These are phyloP conservation scores for Aepyceros melampus DNA, from an alignment of 2,113 vertebrate species.

Conservation along the genomic window DNA sequence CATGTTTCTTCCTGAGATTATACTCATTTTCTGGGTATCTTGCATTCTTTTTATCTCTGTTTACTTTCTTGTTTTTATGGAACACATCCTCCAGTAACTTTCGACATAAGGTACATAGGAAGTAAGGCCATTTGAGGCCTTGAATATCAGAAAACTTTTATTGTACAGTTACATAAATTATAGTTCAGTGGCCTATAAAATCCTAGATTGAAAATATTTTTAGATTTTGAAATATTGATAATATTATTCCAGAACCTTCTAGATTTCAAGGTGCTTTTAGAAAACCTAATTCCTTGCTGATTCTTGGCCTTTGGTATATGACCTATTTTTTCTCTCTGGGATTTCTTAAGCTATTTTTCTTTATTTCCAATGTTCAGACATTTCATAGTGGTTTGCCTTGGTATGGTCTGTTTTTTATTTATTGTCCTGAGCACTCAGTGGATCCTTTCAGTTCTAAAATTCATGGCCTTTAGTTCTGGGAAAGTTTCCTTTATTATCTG, in stretches of 20 bases:
- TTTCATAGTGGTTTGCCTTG: slow-evolving; percentile 35
- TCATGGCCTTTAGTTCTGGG: slow-evolving; percentile 27
- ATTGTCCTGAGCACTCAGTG: not conserved
- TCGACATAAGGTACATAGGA: not conserved
- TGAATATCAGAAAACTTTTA: not conserved
- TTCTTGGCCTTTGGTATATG: not conserved
- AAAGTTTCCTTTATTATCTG: not conserved
- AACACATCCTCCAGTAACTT: not conserved
- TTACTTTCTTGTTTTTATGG: not conserved
- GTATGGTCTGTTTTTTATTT: slow-evolving; percentile 48
- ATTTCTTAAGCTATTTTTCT: slow-evolving; percentile 4
- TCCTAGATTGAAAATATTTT: not conserved
- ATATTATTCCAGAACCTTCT: not conserved
- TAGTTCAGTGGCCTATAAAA: not conserved
- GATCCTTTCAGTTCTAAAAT: slow-evolving; percentile 34
- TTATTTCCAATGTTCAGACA: slow-evolving; percentile 38
- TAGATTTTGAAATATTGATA: not conserved
- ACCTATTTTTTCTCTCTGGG: not conserved
- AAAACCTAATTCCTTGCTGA: not conserved
- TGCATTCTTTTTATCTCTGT: not conserved
- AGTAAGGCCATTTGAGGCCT: not conserved
- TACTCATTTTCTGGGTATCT: not conserved
- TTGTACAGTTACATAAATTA: not conserved
- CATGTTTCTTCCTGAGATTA: not conserved
- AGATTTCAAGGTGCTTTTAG: not conserved